A percentile compares a stretch with the other conserved stretches of the same genome.
phyloP scores from a whole-genome alignment of 1,140 invertebrate genomes.

The Lepidurus couesii region DNA sequence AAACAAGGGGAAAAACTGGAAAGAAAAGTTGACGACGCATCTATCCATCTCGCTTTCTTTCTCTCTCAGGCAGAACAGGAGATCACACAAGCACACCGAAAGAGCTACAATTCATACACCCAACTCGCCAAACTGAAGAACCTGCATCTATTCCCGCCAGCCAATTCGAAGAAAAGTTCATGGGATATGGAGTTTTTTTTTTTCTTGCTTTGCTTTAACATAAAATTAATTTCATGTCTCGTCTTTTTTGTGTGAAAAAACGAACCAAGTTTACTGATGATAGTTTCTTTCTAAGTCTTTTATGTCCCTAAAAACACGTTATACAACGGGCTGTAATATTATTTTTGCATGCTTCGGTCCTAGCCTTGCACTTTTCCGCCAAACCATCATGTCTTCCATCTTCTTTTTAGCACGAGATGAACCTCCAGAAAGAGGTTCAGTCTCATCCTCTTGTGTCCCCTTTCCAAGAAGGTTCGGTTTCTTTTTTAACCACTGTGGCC shows the following conservation, averaged over 20 bases:
- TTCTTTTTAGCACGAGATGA: background rate
- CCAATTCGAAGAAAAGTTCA: slow-evolving; percentile 6
- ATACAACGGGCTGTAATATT: background rate
- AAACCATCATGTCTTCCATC: background rate
- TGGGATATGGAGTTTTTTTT: background rate
- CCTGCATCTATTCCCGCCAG: slow-evolving; percentile 11
- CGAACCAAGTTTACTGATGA: background rate
- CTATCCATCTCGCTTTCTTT: background rate
- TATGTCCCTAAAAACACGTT: slow-evolving; percentile 14
- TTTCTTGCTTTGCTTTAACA: background rate
- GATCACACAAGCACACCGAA: background rate
- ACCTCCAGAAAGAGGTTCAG: background rate
- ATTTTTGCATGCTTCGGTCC: slow-evolving; percentile 21
- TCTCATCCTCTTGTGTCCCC: background rate
- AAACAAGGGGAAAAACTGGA: background rate
- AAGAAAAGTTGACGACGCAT: background rate
- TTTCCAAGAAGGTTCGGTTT: background rate
- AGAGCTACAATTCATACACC: slow-evolving; percentile 6
- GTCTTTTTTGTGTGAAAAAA: background rate
- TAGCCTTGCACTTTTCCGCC: slow-evolving; percentile 4
- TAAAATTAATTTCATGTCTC: background rate
- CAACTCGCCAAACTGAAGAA: slow-evolving; percentile 15
- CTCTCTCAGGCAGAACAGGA: slow-evolving; percentile 2
- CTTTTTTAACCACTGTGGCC: background rate
- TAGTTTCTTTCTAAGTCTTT: slow-evolving; percentile 3